Evolutionary conservation across 2,113 vertebrate genomes (phyloP).

Genomic region (Columba janthina): DNA sequence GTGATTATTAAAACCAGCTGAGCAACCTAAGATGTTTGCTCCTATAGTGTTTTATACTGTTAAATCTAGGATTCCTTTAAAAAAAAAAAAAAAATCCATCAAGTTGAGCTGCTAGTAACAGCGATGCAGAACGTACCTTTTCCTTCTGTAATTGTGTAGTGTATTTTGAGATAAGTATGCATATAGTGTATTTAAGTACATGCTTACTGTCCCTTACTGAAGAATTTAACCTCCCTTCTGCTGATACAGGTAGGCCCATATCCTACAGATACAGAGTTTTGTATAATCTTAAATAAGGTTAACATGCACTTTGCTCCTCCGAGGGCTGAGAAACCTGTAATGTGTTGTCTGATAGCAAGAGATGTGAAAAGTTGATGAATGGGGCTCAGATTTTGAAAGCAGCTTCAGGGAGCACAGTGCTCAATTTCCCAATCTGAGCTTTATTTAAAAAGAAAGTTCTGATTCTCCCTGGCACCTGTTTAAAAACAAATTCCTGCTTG

Average conservation of each 20-base stretch:
- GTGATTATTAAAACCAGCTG: not conserved
- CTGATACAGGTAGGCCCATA: not conserved
- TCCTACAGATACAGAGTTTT: rapidly evolving
- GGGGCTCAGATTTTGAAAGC: not conserved
- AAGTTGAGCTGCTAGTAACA: not conserved
- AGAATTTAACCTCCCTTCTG: not conserved
- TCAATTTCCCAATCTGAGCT: not conserved
- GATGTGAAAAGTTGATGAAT: not conserved
- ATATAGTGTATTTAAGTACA: not conserved
- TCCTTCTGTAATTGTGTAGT: not conserved
- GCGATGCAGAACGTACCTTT: not conserved
- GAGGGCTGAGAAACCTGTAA: not conserved
- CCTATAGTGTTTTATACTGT: not conserved
- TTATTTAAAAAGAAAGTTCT: not conserved
- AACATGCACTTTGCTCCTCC: rapidly evolving
- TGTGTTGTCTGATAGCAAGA: not conserved
- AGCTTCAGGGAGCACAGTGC: rapidly evolving
- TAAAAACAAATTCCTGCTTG: not conserved
- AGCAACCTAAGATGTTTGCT: not conserved
- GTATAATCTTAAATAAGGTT: not conserved
- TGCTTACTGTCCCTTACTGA: not conserved
- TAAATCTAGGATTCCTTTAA: not conserved
- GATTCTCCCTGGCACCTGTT: not conserved
- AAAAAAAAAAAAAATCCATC: not conserved
- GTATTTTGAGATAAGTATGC: not conserved